These are phyloP conservation scores for Cantharis lateralis DNA, from an alignment of 2,888 invertebrate genomes.

Conservation along the genomic window DNA sequence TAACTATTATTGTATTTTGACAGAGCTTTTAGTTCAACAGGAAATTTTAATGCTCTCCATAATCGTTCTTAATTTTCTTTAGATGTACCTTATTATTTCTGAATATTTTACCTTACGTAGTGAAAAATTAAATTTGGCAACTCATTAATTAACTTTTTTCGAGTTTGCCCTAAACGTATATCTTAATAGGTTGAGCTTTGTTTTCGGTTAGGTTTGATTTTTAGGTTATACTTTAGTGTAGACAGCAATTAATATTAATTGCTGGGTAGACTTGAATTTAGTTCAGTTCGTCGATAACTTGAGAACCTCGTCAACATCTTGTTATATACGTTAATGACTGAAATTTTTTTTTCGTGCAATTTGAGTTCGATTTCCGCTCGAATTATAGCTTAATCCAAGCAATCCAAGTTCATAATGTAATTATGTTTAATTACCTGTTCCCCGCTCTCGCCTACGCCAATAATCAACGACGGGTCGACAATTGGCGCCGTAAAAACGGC, in stretches of 20 bases:
- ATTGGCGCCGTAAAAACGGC: constrained; percentile 21
- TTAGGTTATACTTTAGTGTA: constrained; percentile 7
- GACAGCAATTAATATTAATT: constrained; percentile 27
- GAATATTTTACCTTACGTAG: constrained; percentile 13
- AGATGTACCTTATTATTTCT: constrained; percentile 23
- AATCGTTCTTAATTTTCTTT: constrained; percentile 28
- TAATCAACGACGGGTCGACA: constrained; percentile 27
- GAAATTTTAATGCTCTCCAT: constrained; percentile 31
- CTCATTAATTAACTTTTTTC: neutral
- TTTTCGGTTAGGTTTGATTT: neutral
- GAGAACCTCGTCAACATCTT: constrained; percentile 30
- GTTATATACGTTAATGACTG: constrained; percentile 34
- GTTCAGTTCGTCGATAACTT: constrained; percentile 23
- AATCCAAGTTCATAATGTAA: constrained; percentile 50
- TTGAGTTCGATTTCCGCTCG: constrained; percentile 50
- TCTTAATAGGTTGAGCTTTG: neutral
- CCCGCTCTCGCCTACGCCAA: constrained; percentile 31
- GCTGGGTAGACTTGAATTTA: constrained; percentile 16
- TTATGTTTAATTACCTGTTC: constrained; percentile 43
- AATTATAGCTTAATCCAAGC: constrained; percentile 47
- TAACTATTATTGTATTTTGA: constrained; percentile 31
- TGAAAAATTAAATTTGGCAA: neutral
- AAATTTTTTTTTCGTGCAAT: constrained; percentile 40
- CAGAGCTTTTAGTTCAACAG: constrained; percentile 31
- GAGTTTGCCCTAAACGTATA: neutral